phyloP scores from a whole-genome alignment of 2,888 invertebrate species.

The Zele albiditarsus region DNA sequence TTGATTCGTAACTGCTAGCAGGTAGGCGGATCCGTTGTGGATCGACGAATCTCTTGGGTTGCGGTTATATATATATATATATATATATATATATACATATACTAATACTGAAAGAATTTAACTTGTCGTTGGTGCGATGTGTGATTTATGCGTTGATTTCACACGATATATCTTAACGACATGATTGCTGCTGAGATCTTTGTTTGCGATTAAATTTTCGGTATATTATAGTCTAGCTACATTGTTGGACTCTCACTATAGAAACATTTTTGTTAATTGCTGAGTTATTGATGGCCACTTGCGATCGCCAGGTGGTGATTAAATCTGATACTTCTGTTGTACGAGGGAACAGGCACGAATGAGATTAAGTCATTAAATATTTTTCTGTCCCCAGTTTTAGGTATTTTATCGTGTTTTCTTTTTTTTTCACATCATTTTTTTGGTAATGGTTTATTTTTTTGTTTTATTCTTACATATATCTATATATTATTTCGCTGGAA shows the following conservation, averaged over 20 bases:
- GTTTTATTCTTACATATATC: background rate
- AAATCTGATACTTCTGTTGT: constrained; percentile 6
- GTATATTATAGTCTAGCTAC: background rate
- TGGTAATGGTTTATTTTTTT: background rate
- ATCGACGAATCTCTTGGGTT: constrained; percentile 37
- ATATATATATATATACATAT: background rate
- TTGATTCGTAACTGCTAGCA: constrained; percentile 27
- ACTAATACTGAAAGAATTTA: constrained; percentile 37
- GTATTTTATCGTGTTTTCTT: background rate
- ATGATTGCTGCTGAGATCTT: background rate
- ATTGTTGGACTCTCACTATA: background rate
- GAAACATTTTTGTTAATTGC: constrained; percentile 10
- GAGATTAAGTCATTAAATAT: background rate
- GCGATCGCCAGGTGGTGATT: background rate
- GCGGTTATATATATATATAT: constrained; percentile 32
- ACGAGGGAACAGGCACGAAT: background rate
- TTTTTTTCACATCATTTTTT: background rate
- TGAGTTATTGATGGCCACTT: constrained; percentile 12
- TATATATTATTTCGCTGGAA: background rate
- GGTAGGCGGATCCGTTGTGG: constrained; percentile 40
- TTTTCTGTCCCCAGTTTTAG: background rate
- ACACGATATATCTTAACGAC: constrained; percentile 12
- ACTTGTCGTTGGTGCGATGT: constrained; percentile 40
- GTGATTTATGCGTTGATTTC: constrained; percentile 33
- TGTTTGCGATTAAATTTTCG: background rate